Base-by-base conservation (phyloP, 2,113 vertebrate species). In the Lycaon pictus region DNA sequence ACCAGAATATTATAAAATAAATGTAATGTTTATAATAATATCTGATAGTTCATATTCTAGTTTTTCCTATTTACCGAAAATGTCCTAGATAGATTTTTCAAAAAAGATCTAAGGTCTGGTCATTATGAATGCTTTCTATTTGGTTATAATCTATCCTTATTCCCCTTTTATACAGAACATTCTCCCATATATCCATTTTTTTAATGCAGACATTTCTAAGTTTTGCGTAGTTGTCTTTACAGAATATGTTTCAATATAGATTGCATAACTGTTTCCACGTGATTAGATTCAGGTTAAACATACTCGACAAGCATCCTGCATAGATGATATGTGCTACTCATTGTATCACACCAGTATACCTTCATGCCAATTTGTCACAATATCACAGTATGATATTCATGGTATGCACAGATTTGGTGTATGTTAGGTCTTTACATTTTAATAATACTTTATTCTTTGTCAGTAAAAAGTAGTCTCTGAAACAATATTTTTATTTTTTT, bases 251-350 rank as follows among this genome's bases (percentile, higher is more conserved):
- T 3, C 11, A 6, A 37, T 25, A 20, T n/a, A 48, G 65, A 48
- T 72, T 20, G 3, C 11, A 29, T 20, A 65, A 4, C 20, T 8
- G 20, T 55, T 48, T 88, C 27, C 56, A 82, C 11, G 2, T 58
- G 11, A 11, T 71, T 86, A 43, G 7, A 25, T 43, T 87, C 37
- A 72, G 5, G 37, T 60, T 37, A 37, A 55, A 92, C 32, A 63
- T 37, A 10, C 32, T 43, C 5, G 11, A 6, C 10, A n/a, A 65
- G 53, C 13, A 16, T 87, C 32, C 37, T 43, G 13, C 19, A 15
- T 12, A 20, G n/a, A n/a, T 15, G 19, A 13, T 3, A 27, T 43
- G 29, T 51, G 48, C 12, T 15, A 0, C 10, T 55, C 1, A 7
- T 10, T 32, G 20, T n/a, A 16, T 58, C 60, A 56, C 58, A n/a